Evolutionary conservation across 2,888 invertebrate genomes (phyloP), one percentile per base, ranked within the genome.

Genomic region (Hoplodrina ambigua): DNA sequence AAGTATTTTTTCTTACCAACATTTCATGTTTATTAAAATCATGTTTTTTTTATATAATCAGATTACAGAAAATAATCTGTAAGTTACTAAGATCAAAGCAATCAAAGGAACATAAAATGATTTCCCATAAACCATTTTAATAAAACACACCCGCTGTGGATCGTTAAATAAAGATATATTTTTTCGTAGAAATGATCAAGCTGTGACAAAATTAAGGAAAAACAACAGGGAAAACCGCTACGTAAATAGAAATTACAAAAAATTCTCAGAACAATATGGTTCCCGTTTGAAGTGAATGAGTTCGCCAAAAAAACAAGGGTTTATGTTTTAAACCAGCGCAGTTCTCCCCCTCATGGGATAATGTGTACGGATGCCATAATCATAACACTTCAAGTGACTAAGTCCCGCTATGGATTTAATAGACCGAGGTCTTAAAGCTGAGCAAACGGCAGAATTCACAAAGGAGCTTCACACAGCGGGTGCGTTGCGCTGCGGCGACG

Each of bases 141-240:
- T 81, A 78, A 83, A 85, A 75, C 61, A 75, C 76, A 82, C 73
- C 71, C 72, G 75, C 75, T 59, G 49, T 70, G 63, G 65, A 66
- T 72, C 79, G 71, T 83, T 75, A 79, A 75, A 65, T 69, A 74
- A 62, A 61, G 72, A 73, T 75, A 66, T 81, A 77, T 67, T 70
- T 68, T 76, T 59, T 59, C 44, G 60, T 44, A 69, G 70, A 73
- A 70, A 73, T 75, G 61, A 77, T 75, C 72, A 68, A 72, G 66
- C 72, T 75, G 72, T 74, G 79, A 79, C 72, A 72, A 75, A 83
- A 81, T 81, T 80, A 72, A 66, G 74, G 74, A 72, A 76, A 81
- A 79, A 62, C 67, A 83, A 73, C 66, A 75, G 80, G 37, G 77
- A 85, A 81, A 84, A 69, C 67, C 71, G 52, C 37, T 49, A 67